Percentiles rank a stretch among this genome's conserved stretches.
Conservation (phyloP, 1,140 invertebrate species). For the Scaptomyza pallida region DNA sequence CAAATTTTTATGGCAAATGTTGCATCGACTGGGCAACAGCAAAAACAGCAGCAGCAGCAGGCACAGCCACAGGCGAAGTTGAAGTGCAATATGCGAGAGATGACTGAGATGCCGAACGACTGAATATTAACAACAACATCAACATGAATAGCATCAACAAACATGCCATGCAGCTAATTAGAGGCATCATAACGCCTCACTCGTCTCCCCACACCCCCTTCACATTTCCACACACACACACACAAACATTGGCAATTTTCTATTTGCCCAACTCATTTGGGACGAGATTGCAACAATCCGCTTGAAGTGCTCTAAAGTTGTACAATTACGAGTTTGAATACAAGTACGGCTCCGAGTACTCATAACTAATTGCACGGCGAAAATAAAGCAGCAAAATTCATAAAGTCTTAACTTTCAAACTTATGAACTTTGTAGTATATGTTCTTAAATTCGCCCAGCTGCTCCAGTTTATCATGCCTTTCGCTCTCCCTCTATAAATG, state of each 20-base stretch:
- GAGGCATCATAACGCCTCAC: slow-evolving; percentile 67
- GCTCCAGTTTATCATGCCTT: slow-evolving; percentile 26
- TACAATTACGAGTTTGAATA: slow-evolving; percentile 15
- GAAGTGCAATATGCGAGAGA: slow-evolving; percentile 40
- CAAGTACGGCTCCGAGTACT: slow-evolving; percentile 14
- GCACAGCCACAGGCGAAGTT: slow-evolving; percentile 39
- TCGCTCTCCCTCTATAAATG: too few species aligned
- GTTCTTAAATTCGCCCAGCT: slow-evolving; percentile 19
- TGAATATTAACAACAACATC: slow-evolving; percentile 5
- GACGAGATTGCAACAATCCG: slow-evolving; percentile 73
- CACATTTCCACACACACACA: background rate
- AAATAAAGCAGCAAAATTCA: slow-evolving; percentile 24
- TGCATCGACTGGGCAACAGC: slow-evolving; percentile 28
- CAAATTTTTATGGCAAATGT: slow-evolving; percentile 72
- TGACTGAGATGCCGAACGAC: background rate
- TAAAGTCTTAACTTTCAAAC: slow-evolving; percentile 40
- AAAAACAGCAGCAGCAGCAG: background rate
- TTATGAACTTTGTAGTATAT: slow-evolving; percentile 60
- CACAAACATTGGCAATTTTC: slow-evolving; percentile 73
- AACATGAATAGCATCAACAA: slow-evolving; percentile 30
- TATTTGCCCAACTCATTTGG: slow-evolving; percentile 75
- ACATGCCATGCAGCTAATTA: slow-evolving; percentile 61
- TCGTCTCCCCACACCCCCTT: slow-evolving; percentile 8
- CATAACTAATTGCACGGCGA: slow-evolving; percentile 61
- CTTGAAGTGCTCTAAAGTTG: slow-evolving; percentile 52